Evolutionary conservation across 1,140 invertebrate genomes (phyloP).

Genomic region (Berghia stephanieae): DNA sequence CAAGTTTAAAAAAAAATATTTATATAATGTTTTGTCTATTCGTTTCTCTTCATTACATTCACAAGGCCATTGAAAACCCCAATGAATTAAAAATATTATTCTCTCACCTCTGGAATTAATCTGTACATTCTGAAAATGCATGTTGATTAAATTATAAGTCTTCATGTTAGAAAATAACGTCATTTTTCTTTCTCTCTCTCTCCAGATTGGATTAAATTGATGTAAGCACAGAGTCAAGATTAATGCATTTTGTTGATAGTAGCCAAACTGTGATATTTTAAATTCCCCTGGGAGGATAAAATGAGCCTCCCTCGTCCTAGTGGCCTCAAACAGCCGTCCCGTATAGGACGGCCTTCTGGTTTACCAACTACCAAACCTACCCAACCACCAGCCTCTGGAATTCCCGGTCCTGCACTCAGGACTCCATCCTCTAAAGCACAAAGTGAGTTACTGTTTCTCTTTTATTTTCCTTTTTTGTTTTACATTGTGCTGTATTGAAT

Average conservation of each 20-base stretch:
- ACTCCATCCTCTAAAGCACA: conserved; percentile 44
- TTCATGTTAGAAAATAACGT: background rate
- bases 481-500: background rate
- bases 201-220: background rate
- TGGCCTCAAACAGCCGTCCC: conserved; percentile 58
- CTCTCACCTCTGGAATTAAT: too few relatives aligned
- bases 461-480: background rate
- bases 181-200: background rate
- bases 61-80: too few relatives aligned
- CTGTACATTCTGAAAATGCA: too few relatives aligned
- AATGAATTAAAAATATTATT: too few relatives aligned
- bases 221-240: background rate
- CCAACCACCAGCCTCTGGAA: conserved; percentile 39
- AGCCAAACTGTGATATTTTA: background rate
- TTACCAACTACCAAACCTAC: conserved; percentile 36
- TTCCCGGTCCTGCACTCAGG: conserved; percentile 34
- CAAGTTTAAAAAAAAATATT: too few relatives aligned
- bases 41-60: too few relatives aligned
- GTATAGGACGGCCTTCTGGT: conserved; percentile 43
- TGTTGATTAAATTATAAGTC: too few relatives aligned
- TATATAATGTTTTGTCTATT: too few relatives aligned
- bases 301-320: conserved; percentile 59
- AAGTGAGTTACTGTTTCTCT: conserved; percentile 45
- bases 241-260: background rate
- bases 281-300: background rate